Base-by-base conservation (phyloP, 2,888 invertebrate species). In the Lithophane semibrunnea region DNA sequence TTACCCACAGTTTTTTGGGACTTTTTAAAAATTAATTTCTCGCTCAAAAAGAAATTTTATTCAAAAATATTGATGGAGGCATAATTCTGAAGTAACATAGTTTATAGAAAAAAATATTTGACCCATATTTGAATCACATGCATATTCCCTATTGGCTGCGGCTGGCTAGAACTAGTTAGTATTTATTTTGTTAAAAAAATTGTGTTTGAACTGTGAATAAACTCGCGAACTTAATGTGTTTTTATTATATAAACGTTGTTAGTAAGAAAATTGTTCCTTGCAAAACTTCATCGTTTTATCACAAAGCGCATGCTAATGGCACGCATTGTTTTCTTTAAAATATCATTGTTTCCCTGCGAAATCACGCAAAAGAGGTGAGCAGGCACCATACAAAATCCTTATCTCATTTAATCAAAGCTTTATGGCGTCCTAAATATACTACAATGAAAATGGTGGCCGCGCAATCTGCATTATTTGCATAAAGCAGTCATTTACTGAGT, bases 391-490 rank as follows among this genome's bases (percentile, higher is more conserved):
- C 64, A 69, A 70, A 69, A 68, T 66, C 69, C 72, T 85, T 73
- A 83, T 83, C 81, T 69, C 72, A 84, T 80, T 70, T 56, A 63
- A 83, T 85, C 80, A 64, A 10, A 74, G 42, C 21, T 82, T 42
- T 65, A 82, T 71, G 69, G 74, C 49, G 75, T 78, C 65, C 71
- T 73, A 63, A 75, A 79, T 70, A 49, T 83, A 80, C 78, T 75
- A 82, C 83, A 89, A 86, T 88, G 71, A 63, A 70, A 65, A 37
- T 47, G 85, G 86, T 86, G 82, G 68, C 75, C 81, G 71, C 82
- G 88, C 88, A 88, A 88, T 82, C 68, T 73, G 65, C 68, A 83
- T 49, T 85, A 89, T 90, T 90, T 91, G 85, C 91, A 89, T 88
- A 90, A 90, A 80, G 77, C 84, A 86, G 80, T 87, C 87, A 91